Base-by-base conservation (phyloP, 2,113 vertebrate species). In the Macrotus californicus region DNA sequence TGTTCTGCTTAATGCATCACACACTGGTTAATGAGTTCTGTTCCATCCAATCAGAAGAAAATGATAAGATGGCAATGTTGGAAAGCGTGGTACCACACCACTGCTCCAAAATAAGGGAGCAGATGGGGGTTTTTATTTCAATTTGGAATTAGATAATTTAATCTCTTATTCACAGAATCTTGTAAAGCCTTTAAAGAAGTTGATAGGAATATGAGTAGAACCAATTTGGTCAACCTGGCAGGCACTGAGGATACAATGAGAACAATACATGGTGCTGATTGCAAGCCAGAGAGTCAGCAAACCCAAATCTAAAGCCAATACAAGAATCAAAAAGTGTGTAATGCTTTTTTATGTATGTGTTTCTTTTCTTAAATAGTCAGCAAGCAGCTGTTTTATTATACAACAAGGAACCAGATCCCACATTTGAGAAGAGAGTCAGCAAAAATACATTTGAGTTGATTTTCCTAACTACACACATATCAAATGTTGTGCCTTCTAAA, bases 331-430 rank as follows among this genome's bases (percentile, higher is more conserved):
- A 85, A 29, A 66, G 4, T 22, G 5, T 81, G 84, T 82, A 34
- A 85, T 81, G 72, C 29, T n/a, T 94, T 94, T 89, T 76, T 93
- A 95, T 83, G 69, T 1, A 5, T 54, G 24, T 56, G 19, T 81
- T 79, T 88, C 50, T 89, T 39, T 34, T 39, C 36, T 90, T 86
- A 72, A 56, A 87, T 48, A 54, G 21, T 93, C 46, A 95, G 52
- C 75, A 94, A 89, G 76, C 84, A 94, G 39, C 69, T 97, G 73
- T 66, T 87, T 94, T 95, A 86, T 91, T 89, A 52, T 46, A 76
- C 34, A 66, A 26, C 87, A n/a, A 1, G 19, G 91, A 94, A 13
- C 16, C n/a, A 95, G 91, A 90, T 22, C 0, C 89, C 82, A 66
- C 81, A 41, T 87, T 46, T 66, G 48, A 46, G 43, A 54, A 34